These are phyloP conservation scores for Gasteruption jaculator DNA, from an alignment of 2,888 invertebrate genomes.

Conservation along the genomic window DNA sequence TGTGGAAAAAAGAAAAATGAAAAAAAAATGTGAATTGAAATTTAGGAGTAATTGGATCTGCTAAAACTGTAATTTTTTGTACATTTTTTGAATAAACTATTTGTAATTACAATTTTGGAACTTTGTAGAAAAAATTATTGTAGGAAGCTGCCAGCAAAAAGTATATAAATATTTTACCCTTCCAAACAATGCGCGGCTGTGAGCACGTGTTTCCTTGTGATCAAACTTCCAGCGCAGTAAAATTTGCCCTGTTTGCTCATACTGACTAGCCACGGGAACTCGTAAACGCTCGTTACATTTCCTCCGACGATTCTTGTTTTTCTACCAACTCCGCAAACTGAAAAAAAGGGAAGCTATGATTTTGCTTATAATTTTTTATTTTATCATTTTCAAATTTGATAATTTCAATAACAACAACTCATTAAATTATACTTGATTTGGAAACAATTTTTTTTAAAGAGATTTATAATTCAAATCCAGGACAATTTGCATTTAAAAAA, in stretches of 20 bases:
- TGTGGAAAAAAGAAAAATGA: not conserved
- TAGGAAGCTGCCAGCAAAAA: too few relatives aligned
- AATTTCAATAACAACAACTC: not conserved
- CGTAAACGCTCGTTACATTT: conserved; percentile 60
- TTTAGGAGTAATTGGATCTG: not conserved
- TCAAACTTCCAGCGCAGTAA: conserved; percentile 70
- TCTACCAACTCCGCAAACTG: conserved; percentile 59
- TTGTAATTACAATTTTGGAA: too few relatives aligned
- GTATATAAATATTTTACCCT: conserved; percentile 57
- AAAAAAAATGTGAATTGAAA: not conserved
- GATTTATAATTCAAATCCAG: not conserved
- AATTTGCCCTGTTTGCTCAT: conserved; percentile 62
- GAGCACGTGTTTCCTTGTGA: conserved; percentile 66
- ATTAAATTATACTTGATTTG: not conserved
- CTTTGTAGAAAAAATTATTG: too few relatives aligned
- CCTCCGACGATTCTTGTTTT: conserved; percentile 70
- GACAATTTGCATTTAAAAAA: too few relatives aligned
- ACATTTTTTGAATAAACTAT: too few relatives aligned
- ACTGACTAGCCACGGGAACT: conserved; percentile 75
- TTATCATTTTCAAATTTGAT: not conserved
- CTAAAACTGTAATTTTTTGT: too few relatives aligned
- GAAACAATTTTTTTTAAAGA: not conserved
- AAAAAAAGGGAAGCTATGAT: conserved; percentile 15
- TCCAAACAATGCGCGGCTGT: conserved; percentile 75
- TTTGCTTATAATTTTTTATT: too few relatives aligned